Percentiles rank a stretch among this genome's conserved stretches.
These are phyloP conservation scores for Geotrypetes seraphini DNA, from an alignment of 2,797 vertebrate species.

Conservation along the genomic window DNA sequence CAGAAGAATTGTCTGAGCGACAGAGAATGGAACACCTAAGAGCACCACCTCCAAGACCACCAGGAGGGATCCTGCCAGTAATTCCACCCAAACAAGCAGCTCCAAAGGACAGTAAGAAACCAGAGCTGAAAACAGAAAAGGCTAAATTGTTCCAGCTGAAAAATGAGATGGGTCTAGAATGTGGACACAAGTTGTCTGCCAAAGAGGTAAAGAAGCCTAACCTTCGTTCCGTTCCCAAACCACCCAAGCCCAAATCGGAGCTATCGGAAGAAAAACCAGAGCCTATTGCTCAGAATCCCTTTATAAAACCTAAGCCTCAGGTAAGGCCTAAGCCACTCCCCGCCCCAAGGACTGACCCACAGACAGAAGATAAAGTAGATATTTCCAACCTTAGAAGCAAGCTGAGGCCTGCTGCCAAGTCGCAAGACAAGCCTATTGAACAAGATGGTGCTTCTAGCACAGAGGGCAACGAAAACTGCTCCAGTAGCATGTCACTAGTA, in stretches of 20 bases:
- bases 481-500: constrained; percentile 6
- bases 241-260: constrained; percentile 71
- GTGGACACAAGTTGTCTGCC: constrained; percentile 84
- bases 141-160: constrained; percentile 76
- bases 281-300: constrained; percentile 38
- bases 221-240: constrained; percentile 81
- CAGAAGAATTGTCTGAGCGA: constrained; percentile 67
- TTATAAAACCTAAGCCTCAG: constrained; percentile 80
- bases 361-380: constrained; percentile 73
- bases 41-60: constrained; percentile 78
- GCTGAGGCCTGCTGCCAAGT: constrained; percentile 79
- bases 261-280: constrained; percentile 59
- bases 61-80: constrained; percentile 67
- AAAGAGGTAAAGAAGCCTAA: constrained; percentile 94
- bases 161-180: constrained; percentile 95
- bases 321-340: constrained; percentile 79
- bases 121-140: constrained; percentile 77
- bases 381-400: constrained; percentile 89
- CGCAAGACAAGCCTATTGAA: constrained; percentile 49
- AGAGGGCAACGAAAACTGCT: constrained; percentile 15
- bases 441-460: constrained; percentile 40
- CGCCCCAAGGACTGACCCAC: constrained; percentile 62
- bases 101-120: constrained; percentile 65
- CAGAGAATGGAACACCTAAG: constrained; percentile 60
- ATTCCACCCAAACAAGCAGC: constrained; percentile 60